A percentile compares a stretch with the other conserved stretches of the same genome.
These are phyloP conservation scores for Ctenomys sociabilis DNA, from an alignment of 2,113 vertebrate species.

Conservation along the genomic window DNA sequence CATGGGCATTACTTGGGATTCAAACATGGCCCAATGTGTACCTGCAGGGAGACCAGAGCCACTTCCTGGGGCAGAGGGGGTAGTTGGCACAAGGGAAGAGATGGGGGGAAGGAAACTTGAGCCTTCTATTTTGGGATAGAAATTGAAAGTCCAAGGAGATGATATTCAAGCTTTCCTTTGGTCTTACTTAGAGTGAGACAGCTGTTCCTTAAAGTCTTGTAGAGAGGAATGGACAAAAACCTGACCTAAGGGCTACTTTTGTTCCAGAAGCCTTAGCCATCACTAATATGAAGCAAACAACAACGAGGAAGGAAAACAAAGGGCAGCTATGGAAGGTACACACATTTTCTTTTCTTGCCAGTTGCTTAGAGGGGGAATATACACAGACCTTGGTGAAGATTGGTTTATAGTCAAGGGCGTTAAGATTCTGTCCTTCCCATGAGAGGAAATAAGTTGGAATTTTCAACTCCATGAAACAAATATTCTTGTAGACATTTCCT, in stretches of 20 bases:
- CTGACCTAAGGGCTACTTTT: not conserved
- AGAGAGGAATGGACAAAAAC: not conserved
- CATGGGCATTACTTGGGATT: not conserved
- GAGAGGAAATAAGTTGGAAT: not conserved
- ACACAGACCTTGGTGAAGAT: not conserved
- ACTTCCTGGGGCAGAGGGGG: not conserved
- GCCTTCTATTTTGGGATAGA: not conserved
- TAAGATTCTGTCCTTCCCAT: not conserved
- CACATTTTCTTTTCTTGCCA: not conserved
- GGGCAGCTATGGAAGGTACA: not conserved
- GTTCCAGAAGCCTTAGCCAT: not conserved
- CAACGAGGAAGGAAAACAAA: constrained; percentile 26
- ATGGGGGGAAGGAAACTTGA: not conserved
- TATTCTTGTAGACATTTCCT: not conserved
- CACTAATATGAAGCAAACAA: not conserved
- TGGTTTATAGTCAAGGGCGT: not conserved
- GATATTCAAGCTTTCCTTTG: not conserved
- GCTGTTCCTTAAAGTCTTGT: not conserved
- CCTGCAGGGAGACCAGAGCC: rapidly evolving
- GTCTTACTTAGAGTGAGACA: not conserved
- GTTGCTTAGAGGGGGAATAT: not conserved
- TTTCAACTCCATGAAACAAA: not conserved
- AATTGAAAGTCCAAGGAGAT: not conserved
- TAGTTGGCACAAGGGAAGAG: not conserved
- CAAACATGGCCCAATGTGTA: not conserved